These are phyloP conservation scores for Drosophila picticornis DNA, from an alignment of 2,888 invertebrate species.

Conservation along the genomic window DNA sequence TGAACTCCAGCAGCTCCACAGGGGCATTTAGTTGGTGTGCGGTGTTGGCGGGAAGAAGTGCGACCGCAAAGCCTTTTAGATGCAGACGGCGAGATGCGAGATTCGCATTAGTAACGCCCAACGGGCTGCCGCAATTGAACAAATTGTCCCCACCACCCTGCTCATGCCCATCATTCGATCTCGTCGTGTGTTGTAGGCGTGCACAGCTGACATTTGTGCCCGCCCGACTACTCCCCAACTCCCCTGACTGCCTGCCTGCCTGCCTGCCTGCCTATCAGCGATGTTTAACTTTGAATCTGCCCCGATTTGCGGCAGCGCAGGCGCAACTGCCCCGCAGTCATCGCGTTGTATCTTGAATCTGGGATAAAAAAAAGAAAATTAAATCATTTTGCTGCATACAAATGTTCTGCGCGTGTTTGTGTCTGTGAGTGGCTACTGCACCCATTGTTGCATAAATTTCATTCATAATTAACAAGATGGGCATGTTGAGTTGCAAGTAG, in stretches of 20 bases:
- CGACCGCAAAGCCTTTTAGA: constrained; percentile 64
- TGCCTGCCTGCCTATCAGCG: constrained; percentile 47
- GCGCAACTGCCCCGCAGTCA: constrained; percentile 39
- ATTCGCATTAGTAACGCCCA: constrained; percentile 75
- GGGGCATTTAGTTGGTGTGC: not conserved
- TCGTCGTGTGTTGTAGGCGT: constrained; percentile 75
- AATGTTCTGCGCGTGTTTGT: constrained; percentile 30
- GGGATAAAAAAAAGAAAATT: constrained; percentile 30
- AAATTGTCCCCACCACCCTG: constrained; percentile 53
- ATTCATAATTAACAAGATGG: constrained; percentile 75
- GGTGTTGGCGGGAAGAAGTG: not conserved
- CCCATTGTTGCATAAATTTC: constrained; percentile 77
- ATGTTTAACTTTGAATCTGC: constrained; percentile 58
- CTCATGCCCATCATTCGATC: constrained; percentile 14
- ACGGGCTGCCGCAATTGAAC: constrained; percentile 78
- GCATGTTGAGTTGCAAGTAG: constrained; percentile 44
- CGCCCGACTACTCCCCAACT: constrained; percentile 4
- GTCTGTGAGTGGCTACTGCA: constrained; percentile 56
- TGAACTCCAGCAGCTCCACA: constrained; percentile 50
- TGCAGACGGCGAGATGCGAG: constrained; percentile 70
- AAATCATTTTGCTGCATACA: constrained; percentile 53
- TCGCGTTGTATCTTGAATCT: constrained; percentile 17
- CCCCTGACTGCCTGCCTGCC: not conserved
- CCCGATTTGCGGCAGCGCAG: constrained; percentile 29
- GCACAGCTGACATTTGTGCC: constrained; percentile 68